These are phyloP conservation scores for Eleginops maclovinus DNA, from an alignment of 2,113 vertebrate genomes.

Conservation along the genomic window DNA sequence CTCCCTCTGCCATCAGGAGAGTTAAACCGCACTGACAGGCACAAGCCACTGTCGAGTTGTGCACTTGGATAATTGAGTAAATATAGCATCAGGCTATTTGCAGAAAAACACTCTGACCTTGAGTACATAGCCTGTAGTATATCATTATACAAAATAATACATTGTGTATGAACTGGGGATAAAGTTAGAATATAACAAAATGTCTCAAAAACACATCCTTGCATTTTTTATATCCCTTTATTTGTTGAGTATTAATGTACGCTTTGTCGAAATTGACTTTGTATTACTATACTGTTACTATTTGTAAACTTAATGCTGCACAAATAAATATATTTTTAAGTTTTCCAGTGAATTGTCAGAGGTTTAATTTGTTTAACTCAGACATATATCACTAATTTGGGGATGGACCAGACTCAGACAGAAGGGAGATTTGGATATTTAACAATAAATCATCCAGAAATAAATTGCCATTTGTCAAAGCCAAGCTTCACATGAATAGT, in stretches of 20 bases:
- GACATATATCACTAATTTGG: background rate
- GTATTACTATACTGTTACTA: background rate
- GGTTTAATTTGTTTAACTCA: background rate
- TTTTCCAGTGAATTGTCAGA: too few species aligned
- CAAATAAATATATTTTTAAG: background rate
- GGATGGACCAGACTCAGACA: background rate
- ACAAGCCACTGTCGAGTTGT: background rate
- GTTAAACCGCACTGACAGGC: slow-evolving; percentile 1
- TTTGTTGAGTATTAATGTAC: background rate
- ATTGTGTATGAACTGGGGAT: background rate
- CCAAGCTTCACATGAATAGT: background rate
- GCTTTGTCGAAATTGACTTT: background rate
- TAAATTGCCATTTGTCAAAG: slow-evolving; percentile 5
- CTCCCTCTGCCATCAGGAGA: background rate
- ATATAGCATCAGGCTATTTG: background rate
- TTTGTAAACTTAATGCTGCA: background rate
- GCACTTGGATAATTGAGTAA: background rate
- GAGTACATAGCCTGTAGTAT: background rate
- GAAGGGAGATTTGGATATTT: background rate
- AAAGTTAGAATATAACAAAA: background rate
- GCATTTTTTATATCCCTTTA: background rate
- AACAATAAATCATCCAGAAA: background rate
- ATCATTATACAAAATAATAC: background rate
- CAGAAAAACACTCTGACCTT: background rate
- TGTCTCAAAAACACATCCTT: background rate